Evolutionary conservation across 2,113 vertebrate species (phyloP), one percentile per base, ranked within the genome.

Genomic region (Leucopsar rothschildi): DNA sequence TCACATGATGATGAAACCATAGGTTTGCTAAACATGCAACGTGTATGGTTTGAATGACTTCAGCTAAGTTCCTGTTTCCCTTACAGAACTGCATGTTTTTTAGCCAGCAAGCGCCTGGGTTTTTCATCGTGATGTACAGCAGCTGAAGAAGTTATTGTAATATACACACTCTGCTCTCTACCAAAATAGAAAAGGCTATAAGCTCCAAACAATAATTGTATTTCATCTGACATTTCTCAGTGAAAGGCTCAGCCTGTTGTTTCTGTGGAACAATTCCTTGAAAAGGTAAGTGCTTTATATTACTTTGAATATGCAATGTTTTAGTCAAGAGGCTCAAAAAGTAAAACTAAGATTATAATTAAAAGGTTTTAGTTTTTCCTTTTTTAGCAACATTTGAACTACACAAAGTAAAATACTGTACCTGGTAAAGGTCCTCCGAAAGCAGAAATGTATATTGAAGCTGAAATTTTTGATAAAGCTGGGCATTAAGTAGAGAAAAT

Each of bases 1-100:
- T 98, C 97, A 98, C 96, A 80, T 95, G 97, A 80, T 94, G 97
- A 83, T 85, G 57, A 91, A 95, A 96, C 90, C 97, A 92, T 92
- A 95, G 29, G 87, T 95, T 95, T 91, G 72, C 88, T 92, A 52
- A 95, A 88, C 92, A 91, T 65, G 96, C 95, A 94, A 82, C 50
- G 95, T 95, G 93, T 93, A 97, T 72, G 93, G 93, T 94, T 95
- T 95, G 85, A 95, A 95, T 79, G 82, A 96, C 82, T 92, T 93
- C 33, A 73, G 49, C 72, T 1, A n/a, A 90, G 83, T 96, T 97
- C 96, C 95, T 88, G 93, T 88, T 96, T 95, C 88, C 81, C 79
- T 72, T 37, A 14, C 64, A 82, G 91, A 94, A 80, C 90, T 77
- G 49, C 20, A 40, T 37, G 71, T 14, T 95, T 97, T 97, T 77